phyloP scores from a whole-genome alignment of 2,888 invertebrate genomes.

The Ypsolopha scabrella region DNA sequence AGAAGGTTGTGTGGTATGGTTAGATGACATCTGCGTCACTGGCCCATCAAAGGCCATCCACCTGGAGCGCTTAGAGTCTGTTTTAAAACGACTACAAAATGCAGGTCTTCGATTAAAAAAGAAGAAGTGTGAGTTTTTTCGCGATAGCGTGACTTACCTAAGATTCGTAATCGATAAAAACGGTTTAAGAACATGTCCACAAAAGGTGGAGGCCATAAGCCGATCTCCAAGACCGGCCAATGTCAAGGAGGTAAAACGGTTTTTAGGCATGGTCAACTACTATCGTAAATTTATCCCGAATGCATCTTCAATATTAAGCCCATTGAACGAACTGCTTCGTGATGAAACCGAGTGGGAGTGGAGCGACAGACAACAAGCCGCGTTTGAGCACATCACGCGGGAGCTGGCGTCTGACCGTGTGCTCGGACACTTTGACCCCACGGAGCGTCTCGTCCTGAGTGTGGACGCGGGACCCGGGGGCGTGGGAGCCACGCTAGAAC shows the following conservation, averaged over 20 bases:
- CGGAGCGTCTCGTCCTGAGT: too few relatives aligned
- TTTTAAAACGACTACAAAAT: constrained; percentile 1
- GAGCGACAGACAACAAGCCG: constrained; percentile 3
- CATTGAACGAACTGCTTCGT: too few relatives aligned
- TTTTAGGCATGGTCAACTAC: constrained; percentile 9
- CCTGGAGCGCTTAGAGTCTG: constrained; percentile 1
- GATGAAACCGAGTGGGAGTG: constrained; percentile 6
- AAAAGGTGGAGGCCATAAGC: constrained; percentile 5
- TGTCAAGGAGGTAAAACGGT: constrained; percentile 3
- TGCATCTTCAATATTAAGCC: constrained; percentile 3
- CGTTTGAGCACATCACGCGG: constrained; percentile 1
- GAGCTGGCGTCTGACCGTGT: constrained; percentile 6
- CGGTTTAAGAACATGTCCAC: constrained; percentile 1
- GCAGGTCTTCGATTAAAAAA: constrained; percentile 4
- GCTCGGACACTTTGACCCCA: constrained; percentile 4
- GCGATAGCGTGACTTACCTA: constrained; percentile 5
- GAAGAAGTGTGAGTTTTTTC: constrained; percentile 5
- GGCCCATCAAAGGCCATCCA: not conserved
- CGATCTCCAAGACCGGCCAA: constrained; percentile 2
- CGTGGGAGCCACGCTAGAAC: not conserved
- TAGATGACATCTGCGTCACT: constrained; percentile 1
- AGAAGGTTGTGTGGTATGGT: not conserved
- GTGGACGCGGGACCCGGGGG: too few relatives aligned
- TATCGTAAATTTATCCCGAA: constrained; percentile 7
- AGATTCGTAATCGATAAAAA: constrained; percentile 4